These are phyloP conservation scores for Odontesthes bonariensis DNA, from an alignment of 2,113 vertebrate genomes.

Conservation along the genomic window DNA sequence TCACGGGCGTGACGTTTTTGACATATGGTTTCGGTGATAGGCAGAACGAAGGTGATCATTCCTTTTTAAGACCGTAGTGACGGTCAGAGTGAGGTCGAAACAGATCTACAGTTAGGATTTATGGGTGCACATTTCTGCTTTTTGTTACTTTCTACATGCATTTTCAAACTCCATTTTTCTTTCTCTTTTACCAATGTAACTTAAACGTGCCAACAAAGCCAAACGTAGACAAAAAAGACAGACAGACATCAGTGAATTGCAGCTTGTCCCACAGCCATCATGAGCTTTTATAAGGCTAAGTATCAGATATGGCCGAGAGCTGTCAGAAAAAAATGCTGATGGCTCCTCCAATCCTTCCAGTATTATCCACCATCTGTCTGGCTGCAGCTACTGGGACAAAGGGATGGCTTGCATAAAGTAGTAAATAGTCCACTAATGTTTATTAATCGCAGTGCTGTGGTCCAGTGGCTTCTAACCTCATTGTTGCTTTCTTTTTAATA, in stretches of 20 bases:
- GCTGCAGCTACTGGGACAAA: slow-evolving; percentile 28
- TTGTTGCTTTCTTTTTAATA: no score
- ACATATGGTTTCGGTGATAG: no score
- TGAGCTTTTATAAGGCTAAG: slow-evolving; percentile 24
- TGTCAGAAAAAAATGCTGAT: slow-evolving; percentile 40
- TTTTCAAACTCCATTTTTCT: not conserved
- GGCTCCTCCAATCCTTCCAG: slow-evolving; percentile 39
- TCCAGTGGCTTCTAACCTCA: no score
- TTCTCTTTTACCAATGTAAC: not conserved
- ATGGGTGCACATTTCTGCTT: not conserved
- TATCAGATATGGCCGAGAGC: slow-evolving; percentile 27
- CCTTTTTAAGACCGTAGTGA: no score
- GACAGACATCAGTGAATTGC: not conserved
- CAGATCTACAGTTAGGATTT: not conserved
- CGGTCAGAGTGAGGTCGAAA: no score
- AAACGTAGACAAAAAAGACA: not conserved
- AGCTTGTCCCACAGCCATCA: slow-evolving; percentile 23
- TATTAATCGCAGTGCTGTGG: no score
- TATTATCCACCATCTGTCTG: slow-evolving; percentile 55
- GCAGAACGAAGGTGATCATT: no score
- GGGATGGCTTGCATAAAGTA: no score
- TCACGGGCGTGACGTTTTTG: no score
- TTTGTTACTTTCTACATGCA: not conserved
- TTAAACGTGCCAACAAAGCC: not conserved
- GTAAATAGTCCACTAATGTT: no score